Conservation (phyloP, 2,888 invertebrate species). For the Salpingus planirostris region DNA sequence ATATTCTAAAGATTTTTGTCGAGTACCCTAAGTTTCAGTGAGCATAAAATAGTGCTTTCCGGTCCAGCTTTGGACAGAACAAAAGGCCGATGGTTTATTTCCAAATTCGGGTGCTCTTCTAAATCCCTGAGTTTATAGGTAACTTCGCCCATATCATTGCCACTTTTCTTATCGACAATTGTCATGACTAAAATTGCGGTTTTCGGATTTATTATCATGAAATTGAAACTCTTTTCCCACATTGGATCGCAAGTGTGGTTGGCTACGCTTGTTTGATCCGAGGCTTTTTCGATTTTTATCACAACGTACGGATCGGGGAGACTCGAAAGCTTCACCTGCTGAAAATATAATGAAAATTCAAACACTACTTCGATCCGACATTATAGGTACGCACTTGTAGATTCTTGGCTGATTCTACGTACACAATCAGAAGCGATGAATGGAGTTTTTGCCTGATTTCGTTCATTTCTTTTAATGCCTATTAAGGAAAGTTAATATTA, state of each 20-base stretch:
- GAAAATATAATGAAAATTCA: not conserved
- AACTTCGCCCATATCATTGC: slow-evolving; percentile 60
- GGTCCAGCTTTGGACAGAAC: slow-evolving; percentile 66
- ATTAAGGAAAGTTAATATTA: no score
- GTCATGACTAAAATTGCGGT: slow-evolving; percentile 75
- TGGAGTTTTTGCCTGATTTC: slow-evolving; percentile 47
- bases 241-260: slow-evolving; percentile 80
- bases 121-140: slow-evolving; percentile 60
- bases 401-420: slow-evolving; percentile 83
- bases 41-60: slow-evolving; percentile 68
- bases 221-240: slow-evolving; percentile 91
- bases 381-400: slow-evolving; percentile 74
- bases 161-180: slow-evolving; percentile 74
- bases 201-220: slow-evolving; percentile 84
- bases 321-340: not conserved
- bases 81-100: slow-evolving; percentile 65
- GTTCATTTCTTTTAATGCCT: slow-evolving; percentile 68
- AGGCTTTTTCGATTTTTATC: slow-evolving; percentile 68
- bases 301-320: slow-evolving; percentile 74
- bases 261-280: slow-evolving; percentile 59
- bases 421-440: slow-evolving; percentile 71
- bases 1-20: no score
- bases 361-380: no score
- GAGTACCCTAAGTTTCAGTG: slow-evolving; percentile 64
- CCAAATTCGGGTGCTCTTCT: slow-evolving; percentile 60